These are phyloP conservation scores for Chalcis sispes DNA, from an alignment of 2,888 invertebrate genomes.

Conservation along the genomic window DNA sequence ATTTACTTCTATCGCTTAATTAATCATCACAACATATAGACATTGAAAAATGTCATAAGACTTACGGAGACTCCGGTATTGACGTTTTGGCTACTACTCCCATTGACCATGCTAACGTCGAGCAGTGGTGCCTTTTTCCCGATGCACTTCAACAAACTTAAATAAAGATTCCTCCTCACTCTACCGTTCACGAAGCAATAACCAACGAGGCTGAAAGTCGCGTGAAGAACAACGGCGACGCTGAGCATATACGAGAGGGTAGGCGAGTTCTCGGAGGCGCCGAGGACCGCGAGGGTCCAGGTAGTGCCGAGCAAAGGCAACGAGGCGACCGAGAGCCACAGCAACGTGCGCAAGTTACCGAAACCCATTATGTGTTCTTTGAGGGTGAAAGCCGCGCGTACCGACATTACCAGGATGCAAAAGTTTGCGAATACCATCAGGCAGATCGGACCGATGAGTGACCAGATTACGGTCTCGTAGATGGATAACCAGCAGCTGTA, in stretches of 20 bases:
- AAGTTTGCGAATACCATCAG: constrained; percentile 87
- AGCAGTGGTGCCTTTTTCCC: constrained; percentile 89
- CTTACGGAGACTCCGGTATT: constrained; percentile 77
- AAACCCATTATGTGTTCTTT: constrained; percentile 92
- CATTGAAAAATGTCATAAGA: constrained; percentile 30
- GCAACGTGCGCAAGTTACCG: constrained; percentile 82
- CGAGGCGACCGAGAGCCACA: constrained; percentile 92
- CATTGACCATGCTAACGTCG: constrained; percentile 84
- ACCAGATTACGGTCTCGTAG: constrained; percentile 96
- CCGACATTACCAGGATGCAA: constrained; percentile 88
- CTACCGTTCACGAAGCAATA: constrained; percentile 92
- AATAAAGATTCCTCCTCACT: constrained; percentile 86
- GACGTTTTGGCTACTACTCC: constrained; percentile 86
- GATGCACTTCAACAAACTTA: constrained; percentile 84
- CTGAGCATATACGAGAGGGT: constrained; percentile 87
- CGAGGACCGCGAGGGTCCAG: constrained; percentile 90
- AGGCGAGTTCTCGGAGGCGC: constrained; percentile 85
- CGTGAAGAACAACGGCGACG: constrained; percentile 86
- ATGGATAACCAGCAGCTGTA: constrained; percentile 95
- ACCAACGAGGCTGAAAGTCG: constrained; percentile 89
- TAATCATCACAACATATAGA: no score
- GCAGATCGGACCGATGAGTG: constrained; percentile 93
- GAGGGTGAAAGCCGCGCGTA: constrained; percentile 92
- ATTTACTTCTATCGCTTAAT: no score
- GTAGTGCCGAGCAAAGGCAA: constrained; percentile 89